Conservation (phyloP, 37 sponge, comb jelly and placozoan species). For the Chondrilla cf. caribensis region DNA sequence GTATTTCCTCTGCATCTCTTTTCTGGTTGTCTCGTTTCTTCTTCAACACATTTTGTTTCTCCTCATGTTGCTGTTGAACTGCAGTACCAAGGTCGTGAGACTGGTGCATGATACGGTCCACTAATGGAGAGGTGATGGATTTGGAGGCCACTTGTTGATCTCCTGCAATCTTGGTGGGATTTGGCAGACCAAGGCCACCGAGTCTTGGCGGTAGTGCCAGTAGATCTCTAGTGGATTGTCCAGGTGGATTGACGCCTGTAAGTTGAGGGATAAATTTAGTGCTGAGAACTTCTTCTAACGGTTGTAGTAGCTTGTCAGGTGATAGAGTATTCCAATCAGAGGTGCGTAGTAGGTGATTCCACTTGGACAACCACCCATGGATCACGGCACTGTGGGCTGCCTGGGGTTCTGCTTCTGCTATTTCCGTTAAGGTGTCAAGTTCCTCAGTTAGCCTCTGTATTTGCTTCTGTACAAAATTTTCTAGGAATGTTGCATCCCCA, state of each 20-base stretch:
- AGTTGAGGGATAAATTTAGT: not conserved
- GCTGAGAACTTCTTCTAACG: not conserved
- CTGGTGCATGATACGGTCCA: not conserved
- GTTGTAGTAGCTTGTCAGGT: not conserved
- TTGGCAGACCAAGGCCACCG: too few species aligned
- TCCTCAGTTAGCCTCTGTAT: not conserved
- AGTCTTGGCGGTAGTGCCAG: too few species aligned
- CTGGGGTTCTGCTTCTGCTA: slow-evolving; percentile 13
- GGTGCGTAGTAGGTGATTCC: not conserved
- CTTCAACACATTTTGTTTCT: too few species aligned
- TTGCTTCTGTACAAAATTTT: not conserved
- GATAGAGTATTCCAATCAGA: not conserved
- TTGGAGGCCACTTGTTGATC: slow-evolving; percentile 20
- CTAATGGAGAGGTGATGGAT: slow-evolving; percentile 27
- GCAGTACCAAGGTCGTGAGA: too few species aligned
- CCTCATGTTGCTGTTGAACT: too few species aligned
- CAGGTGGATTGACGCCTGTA: not conserved
- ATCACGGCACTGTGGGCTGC: not conserved
- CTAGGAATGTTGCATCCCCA: not conserved
- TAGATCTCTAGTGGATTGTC: not conserved
- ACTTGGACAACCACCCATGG: not conserved
- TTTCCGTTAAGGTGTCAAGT: not conserved
- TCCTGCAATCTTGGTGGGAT: slow-evolving; percentile 6
- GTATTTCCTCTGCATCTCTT: not conserved
- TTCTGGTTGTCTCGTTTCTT: too few species aligned